Base-by-base conservation (phyloP, 64 coral and sea anemone species). In the Exaiptasia diaphana region DNA sequence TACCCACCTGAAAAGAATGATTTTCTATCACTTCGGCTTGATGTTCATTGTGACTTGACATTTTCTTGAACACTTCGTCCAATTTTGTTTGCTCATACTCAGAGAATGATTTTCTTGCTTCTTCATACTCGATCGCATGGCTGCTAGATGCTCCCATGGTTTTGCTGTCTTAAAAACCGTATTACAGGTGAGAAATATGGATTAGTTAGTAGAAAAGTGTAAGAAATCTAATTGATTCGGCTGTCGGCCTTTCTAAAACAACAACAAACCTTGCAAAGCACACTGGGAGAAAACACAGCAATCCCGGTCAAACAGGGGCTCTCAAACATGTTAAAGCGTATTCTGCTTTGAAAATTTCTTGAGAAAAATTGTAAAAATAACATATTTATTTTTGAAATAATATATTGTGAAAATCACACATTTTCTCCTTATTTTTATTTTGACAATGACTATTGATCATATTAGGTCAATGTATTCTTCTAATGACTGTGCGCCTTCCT, bases 101-200 rank as follows among this genome's bases (percentile, higher is more conserved):
- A 5, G 84, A 69, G 34, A 87, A 87, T 23, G 73, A 55, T 24
- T 75, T 74, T 36, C 75, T 77, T 3, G 72, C 75, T 49, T 77
- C 84, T 56, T 87, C 84, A 68, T 68, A 77, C 36, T 87, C 84
- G 8, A 87, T 64, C 18, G 41, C 62, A 42, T 63, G 60, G 38
- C 84, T 87, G 29, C 50, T 63, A 1, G 64, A 39, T 36, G 70
- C 12, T 2, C 84, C 84, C 84, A 87, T 87, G 10, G 31, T 65
- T 38, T n/a, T n/a, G n/a, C n/a, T n/a, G n/a, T n/a, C n/a, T n/a
- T n/a, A n/a, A n/a, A n/a, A n/a, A n/a, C n/a, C n/a, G n/a, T n/a
- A n/a, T n/a, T n/a, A n/a, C n/a, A n/a, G n/a, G n/a, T n/a, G n/a
- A n/a, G n/a, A n/a, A n/a, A n/a, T n/a, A n/a, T n/a, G n/a, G n/a